phyloP scores from a whole-genome alignment of 2,888 invertebrate species.

The Nomada flava region DNA sequence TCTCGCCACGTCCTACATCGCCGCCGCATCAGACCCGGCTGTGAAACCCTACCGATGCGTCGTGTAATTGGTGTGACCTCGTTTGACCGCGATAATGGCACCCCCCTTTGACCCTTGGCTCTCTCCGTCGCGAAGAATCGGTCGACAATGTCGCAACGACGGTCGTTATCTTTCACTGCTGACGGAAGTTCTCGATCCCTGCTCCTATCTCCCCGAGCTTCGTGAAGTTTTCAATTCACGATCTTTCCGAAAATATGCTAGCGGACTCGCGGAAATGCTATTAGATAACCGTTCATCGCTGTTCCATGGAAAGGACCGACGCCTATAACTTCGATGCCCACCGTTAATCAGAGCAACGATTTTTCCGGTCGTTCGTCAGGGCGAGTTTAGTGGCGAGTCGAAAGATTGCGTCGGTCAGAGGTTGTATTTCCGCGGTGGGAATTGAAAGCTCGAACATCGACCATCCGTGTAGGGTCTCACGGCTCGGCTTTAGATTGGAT shows the following conservation, averaged over 20 bases:
- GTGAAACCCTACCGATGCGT: slow-evolving; percentile 72
- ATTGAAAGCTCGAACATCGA: slow-evolving; percentile 49
- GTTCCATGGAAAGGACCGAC: not conserved
- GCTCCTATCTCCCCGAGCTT: not conserved
- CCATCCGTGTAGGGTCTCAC: slow-evolving; percentile 28
- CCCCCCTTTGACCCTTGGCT: slow-evolving; percentile 65
- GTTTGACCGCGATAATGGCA: slow-evolving; percentile 81
- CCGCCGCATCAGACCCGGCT: slow-evolving; percentile 48
- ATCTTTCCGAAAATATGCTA: not conserved
- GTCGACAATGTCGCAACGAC: slow-evolving; percentile 60
- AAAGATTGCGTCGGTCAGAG: not conserved
- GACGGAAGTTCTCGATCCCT: not conserved
- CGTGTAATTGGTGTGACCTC: slow-evolving; percentile 80
- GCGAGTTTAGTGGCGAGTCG: slow-evolving; percentile 15
- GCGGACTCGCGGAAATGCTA: too few relatives aligned
- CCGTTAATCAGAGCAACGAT: slow-evolving; percentile 17
- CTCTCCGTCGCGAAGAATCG: slow-evolving; percentile 38
- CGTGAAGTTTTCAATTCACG: not conserved
- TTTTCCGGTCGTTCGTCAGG: slow-evolving; percentile 9
- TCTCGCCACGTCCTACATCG: slow-evolving; percentile 42
- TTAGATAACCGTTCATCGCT: not conserved
- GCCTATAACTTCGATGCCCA: not conserved
- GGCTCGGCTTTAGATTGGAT: slow-evolving; percentile 32
- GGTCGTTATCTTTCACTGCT: not conserved
- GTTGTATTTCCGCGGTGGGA: slow-evolving; percentile 11